Conservation (phyloP, 2,113 vertebrate genomes). For the Bothrops jararaca region DNA sequence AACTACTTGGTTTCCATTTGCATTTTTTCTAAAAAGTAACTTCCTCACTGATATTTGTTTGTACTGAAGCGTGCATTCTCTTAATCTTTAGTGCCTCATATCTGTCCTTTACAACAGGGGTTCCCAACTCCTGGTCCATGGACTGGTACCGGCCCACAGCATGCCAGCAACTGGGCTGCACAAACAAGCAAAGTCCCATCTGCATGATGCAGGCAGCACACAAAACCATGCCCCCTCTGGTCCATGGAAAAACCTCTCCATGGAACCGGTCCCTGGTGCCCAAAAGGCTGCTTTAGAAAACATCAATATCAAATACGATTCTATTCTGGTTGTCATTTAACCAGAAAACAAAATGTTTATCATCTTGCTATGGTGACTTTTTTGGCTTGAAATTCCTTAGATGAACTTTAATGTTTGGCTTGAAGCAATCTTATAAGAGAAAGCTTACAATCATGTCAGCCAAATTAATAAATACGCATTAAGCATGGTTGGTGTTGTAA, state of each 20-base stretch:
- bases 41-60: not conserved
- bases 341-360: not conserved
- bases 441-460: conserved; percentile 6
- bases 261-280: no score
- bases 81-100: not conserved
- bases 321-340: conserved; percentile 5
- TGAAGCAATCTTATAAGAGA: conserved; percentile 8
- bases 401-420: conserved; percentile 9
- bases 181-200: no score
- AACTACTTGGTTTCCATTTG: not conserved
- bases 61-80: not conserved
- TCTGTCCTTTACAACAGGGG: not conserved
- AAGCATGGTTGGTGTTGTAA: conserved; percentile 23
- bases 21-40: not conserved
- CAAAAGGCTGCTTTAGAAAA: not conserved
- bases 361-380: not conserved
- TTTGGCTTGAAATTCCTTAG: conserved; percentile 10
- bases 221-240: no score
- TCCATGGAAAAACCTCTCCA: no score
- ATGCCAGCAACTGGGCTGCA: no score
- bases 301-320: not conserved
- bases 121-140: no score
- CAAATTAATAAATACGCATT: conserved; percentile 16
- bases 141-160: no score
- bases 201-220: no score